Percentiles rank a stretch among this genome's conserved stretches.
phyloP scores from a whole-genome alignment of 2,888 invertebrate genomes.

The Bugulina stolonifera region DNA sequence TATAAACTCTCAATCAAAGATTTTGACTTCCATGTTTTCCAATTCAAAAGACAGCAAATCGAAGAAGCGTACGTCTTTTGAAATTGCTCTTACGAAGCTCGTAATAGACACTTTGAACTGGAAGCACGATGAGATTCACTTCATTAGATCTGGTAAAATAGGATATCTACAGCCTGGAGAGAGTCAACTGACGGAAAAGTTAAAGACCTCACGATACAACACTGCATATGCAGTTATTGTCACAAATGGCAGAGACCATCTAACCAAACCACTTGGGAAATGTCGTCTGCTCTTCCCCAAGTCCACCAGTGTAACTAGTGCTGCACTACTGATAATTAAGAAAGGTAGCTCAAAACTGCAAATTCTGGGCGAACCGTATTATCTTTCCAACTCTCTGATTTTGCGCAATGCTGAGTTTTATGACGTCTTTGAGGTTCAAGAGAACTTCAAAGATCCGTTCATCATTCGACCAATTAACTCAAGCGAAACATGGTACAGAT shows the following conservation, averaged over 20 bases:
- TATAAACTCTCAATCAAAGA: slow-evolving; percentile 58
- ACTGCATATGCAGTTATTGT: slow-evolving; percentile 83
- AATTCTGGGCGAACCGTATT: slow-evolving; percentile 66
- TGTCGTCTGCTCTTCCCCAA: slow-evolving; percentile 38
- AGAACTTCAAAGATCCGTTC: slow-evolving; percentile 3
- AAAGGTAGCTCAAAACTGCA: background rate
- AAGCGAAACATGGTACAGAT: slow-evolving; percentile 18
- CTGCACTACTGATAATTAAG: slow-evolving; percentile 38
- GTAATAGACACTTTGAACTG: slow-evolving; percentile 88
- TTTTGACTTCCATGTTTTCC: background rate
- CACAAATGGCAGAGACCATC: slow-evolving; percentile 65
- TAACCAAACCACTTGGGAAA: background rate
- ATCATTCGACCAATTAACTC: slow-evolving; percentile 4
- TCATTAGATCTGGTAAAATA: slow-evolving; percentile 81
- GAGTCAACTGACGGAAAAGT: slow-evolving; percentile 60
- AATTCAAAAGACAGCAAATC: background rate
- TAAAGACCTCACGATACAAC: slow-evolving; percentile 57
- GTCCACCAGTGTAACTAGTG: slow-evolving; percentile 66
- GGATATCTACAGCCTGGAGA: slow-evolving; percentile 82
- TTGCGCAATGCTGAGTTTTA: slow-evolving; percentile 83
- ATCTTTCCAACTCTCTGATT: slow-evolving; percentile 83
- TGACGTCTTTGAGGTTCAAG: slow-evolving; percentile 91
- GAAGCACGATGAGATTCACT: slow-evolving; percentile 74
- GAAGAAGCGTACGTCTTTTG: slow-evolving; percentile 15
- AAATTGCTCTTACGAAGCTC: slow-evolving; percentile 51